Conservation (phyloP, 2,113 vertebrate species). For the Ptilonorhynchus violaceus region DNA sequence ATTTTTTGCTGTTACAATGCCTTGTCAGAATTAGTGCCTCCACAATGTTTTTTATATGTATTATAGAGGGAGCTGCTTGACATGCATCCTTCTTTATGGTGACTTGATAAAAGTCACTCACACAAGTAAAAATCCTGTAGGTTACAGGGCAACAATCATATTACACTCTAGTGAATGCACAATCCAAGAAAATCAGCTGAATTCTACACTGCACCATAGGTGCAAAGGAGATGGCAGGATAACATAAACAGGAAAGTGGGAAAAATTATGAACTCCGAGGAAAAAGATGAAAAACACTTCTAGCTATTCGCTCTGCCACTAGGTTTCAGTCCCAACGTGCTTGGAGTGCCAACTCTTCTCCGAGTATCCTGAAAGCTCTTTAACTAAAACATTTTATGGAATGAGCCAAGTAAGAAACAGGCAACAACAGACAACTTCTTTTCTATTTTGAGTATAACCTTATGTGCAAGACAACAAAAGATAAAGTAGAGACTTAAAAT, state of each 20-base stretch:
- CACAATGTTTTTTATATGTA: neutral
- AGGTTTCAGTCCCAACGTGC: neutral
- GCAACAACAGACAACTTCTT: neutral
- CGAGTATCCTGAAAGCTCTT: neutral
- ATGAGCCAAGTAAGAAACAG: neutral
- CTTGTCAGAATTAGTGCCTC: neutral
- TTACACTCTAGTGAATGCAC: neutral
- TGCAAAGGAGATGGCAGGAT: neutral
- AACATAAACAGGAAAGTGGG: neutral
- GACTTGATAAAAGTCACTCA: neutral
- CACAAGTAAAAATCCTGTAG: neutral
- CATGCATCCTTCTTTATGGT: neutral
- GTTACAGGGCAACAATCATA: neutral
- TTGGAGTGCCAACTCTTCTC: neutral
- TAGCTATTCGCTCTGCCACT: fast-evolving
- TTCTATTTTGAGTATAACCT: neutral
- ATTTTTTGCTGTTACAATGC: neutral
- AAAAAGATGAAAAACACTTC: neutral
- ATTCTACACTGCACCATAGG: neutral
- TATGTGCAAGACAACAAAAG: neutral
- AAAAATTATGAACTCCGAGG: neutral
- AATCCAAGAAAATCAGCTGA: neutral
- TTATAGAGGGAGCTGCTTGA: neutral
- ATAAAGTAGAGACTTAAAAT: neutral
- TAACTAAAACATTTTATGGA: neutral